These are phyloP conservation scores for Cricetomys ansorgei DNA, from an alignment of 2,113 vertebrate genomes.

Conservation along the genomic window DNA sequence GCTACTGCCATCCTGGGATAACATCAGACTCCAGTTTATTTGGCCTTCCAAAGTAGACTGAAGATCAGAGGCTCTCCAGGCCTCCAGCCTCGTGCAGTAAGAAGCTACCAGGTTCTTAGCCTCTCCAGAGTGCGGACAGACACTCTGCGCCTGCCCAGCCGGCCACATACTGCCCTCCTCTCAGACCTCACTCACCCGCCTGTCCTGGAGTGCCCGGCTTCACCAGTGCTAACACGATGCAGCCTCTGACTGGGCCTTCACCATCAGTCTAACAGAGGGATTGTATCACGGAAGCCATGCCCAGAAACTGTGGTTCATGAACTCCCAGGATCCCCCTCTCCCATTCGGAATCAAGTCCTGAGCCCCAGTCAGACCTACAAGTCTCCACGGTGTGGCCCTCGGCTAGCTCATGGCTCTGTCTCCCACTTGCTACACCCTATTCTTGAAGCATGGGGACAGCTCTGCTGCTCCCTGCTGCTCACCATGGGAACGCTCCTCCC, in stretches of 20 bases:
- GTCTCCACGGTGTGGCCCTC: background rate
- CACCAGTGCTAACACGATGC: background rate
- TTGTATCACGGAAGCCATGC: background rate
- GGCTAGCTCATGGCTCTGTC: background rate
- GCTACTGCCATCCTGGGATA: background rate
- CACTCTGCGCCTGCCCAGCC: background rate
- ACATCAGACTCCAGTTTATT: background rate
- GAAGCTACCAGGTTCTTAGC: background rate
- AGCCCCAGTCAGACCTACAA: background rate
- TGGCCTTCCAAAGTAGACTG: too few relatives aligned
- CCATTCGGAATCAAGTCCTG: background rate
- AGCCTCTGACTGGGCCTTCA: background rate
- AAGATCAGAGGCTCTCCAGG: too few relatives aligned
- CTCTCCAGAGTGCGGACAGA: background rate
- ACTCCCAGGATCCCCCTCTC: background rate
- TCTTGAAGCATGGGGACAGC: background rate
- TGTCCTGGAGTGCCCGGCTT: background rate
- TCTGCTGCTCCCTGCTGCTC: too few relatives aligned
- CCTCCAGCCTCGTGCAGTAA: background rate
- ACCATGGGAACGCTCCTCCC: fast-evolving
- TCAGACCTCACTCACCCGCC: background rate
- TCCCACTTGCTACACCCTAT: background rate
- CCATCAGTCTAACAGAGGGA: background rate
- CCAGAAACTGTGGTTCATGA: background rate
- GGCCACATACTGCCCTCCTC: background rate